Evolutionary conservation across 2,888 invertebrate species (phyloP).

Genomic region (Leucophenga montana): DNA sequence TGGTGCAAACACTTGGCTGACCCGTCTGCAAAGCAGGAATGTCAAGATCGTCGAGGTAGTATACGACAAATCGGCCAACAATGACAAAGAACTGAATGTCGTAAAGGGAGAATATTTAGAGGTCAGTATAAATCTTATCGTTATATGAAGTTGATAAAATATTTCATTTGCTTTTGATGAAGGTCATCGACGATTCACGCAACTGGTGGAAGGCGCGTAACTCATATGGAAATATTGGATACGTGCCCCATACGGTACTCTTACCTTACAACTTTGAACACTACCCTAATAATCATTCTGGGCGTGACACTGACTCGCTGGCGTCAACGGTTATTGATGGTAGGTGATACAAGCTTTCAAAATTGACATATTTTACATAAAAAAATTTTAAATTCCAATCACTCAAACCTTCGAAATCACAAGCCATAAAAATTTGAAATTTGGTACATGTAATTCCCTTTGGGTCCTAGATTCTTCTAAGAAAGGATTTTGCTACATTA

Average conservation of each 20-base stretch:
- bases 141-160: conserved; percentile 5
- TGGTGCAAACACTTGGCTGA: conserved; percentile 77
- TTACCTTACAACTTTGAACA: conserved; percentile 75
- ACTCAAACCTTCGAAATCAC: not conserved
- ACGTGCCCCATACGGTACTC: conserved; percentile 97
- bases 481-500: no score
- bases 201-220: conserved; percentile 99
- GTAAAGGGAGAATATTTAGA: conserved; percentile 95
- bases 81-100: conserved; percentile 96
- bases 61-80: conserved; percentile 95
- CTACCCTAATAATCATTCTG: conserved; percentile 38
- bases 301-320: conserved; percentile 63
- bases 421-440: not conserved
- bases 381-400: no score
- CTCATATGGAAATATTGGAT: conserved; percentile 88
- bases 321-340: conserved; percentile 51
- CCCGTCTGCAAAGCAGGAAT: conserved; percentile 79
- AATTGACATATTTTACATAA: no score
- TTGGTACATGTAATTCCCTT: no score
- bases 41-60: conserved; percentile 89
- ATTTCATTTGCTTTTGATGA: conserved; percentile 41
- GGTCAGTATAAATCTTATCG: conserved; percentile 74
- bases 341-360: conserved; percentile 21
- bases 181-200: conserved; percentile 95
- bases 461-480: no score